Evolutionary conservation across 1,140 invertebrate species (phyloP).

Genomic region (Heliconius nattereri): DNA sequence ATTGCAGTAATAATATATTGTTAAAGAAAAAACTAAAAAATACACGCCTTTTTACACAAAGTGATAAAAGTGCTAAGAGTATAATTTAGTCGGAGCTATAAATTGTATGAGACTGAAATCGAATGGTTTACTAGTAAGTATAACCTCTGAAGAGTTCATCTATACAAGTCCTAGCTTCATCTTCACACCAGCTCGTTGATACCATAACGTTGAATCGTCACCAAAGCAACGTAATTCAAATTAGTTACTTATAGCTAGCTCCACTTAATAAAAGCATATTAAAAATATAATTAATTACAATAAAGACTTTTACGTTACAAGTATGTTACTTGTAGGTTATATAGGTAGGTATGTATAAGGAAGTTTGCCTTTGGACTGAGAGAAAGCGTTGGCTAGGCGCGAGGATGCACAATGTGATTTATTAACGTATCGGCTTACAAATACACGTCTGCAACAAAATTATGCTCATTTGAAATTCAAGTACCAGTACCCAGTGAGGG

Average conservation of each 20-base stretch:
- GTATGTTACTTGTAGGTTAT: background rate
- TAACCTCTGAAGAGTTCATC: too few relatives aligned
- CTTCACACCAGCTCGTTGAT: background rate
- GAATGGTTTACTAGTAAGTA: too few relatives aligned
- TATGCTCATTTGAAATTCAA: conserved; percentile 33
- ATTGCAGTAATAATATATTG: too few relatives aligned
- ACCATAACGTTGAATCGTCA: too few relatives aligned
- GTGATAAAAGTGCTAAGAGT: too few relatives aligned
- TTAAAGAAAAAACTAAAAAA: too few relatives aligned
- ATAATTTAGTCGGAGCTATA: too few relatives aligned
- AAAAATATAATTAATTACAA: conserved; percentile 2
- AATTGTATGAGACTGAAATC: too few relatives aligned
- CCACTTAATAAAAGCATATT: too few relatives aligned
- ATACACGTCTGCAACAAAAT: conserved; percentile 34
- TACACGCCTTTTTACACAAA: too few relatives aligned
- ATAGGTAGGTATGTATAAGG: conserved; percentile 11
- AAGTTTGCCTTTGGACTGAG: conserved; percentile 39
- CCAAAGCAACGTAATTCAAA: too few relatives aligned
- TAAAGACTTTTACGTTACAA: background rate
- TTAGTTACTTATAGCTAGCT: too few relatives aligned
- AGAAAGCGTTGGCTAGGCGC: conserved; percentile 43
- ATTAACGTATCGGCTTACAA: conserved; percentile 42
- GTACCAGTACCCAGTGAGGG: conserved; percentile 17
- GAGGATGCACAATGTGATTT: conserved; percentile 52
- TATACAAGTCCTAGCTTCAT: background rate